Evolutionary conservation across 2,797 vertebrate species (phyloP).

Genomic region (Oryzias dopingdopingensis): DNA sequence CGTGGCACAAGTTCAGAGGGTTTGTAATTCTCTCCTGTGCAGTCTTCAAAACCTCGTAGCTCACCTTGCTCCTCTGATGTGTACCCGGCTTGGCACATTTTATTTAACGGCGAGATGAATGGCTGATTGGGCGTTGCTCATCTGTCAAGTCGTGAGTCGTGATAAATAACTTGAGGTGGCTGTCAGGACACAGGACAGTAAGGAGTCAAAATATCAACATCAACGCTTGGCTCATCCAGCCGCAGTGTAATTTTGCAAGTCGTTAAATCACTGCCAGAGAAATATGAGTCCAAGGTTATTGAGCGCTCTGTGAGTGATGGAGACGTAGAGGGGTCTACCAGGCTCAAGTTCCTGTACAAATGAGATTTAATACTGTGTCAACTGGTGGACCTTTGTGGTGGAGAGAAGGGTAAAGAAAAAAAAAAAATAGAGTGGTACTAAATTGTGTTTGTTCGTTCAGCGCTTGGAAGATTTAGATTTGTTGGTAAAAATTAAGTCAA

Average conservation of each 20-base stretch:
- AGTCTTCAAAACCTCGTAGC: slow-evolving; percentile 68
- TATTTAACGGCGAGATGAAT: slow-evolving; percentile 80
- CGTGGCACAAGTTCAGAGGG: slow-evolving; percentile 60
- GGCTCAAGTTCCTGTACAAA: slow-evolving; percentile 74
- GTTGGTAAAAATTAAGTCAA: slow-evolving; percentile 23
- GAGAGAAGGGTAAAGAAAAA: slow-evolving; percentile 16
- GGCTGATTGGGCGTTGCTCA: slow-evolving; percentile 65
- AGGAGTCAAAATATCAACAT: slow-evolving; percentile 74
- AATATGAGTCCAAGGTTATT: slow-evolving; percentile 83
- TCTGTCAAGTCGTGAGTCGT: slow-evolving; percentile 70
- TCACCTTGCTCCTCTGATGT: slow-evolving; percentile 70
- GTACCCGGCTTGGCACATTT: slow-evolving; percentile 64
- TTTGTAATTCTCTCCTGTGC: slow-evolving; percentile 56
- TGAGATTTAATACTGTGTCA: slow-evolving; percentile 73
- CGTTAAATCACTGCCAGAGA: slow-evolving; percentile 79
- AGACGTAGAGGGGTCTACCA: slow-evolving; percentile 58
- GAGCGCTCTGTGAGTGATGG: slow-evolving; percentile 73
- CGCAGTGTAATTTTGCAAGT: slow-evolving; percentile 72
- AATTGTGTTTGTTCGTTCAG: slow-evolving; percentile 50
- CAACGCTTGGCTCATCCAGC: slow-evolving; percentile 68
- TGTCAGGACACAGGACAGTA: slow-evolving; percentile 61
- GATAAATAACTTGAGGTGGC: slow-evolving; percentile 71
- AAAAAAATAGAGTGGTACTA: slow-evolving; percentile 13
- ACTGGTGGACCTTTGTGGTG: slow-evolving; percentile 34
- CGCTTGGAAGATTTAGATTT: slow-evolving; percentile 34